Evolutionary conservation across 2,797 vertebrate genomes (phyloP), one percentile per base, ranked within the genome.

Genomic region (Halcyon leucocephala): DNA sequence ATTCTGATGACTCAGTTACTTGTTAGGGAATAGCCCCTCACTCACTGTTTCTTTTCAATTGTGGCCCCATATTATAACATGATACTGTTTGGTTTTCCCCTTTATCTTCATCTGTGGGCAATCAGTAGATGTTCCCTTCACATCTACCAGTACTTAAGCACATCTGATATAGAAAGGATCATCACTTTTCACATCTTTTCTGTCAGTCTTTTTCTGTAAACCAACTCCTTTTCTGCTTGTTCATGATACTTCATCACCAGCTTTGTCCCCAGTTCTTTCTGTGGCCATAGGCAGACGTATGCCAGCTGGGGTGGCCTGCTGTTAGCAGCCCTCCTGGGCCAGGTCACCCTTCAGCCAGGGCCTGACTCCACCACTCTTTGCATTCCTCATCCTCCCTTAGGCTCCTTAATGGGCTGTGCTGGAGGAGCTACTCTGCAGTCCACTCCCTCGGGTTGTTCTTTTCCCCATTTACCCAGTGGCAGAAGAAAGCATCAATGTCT

Each of bases 341-440:
- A 3, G 41, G 44, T 85, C 17, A 4, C 54, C 29, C 26, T 18
- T 19, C 2, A 39, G 21, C 54, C 78, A 35, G 42, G 31, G 42
- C 62, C 46, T 84, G 72, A 39, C 57, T 54, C 48, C 35, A 5
- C 14, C 3, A 8, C 41, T 31, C 69, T 58, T 49, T 14, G 37
- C 52, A 25, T 73, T 71, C 74, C 44, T 49, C 41, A 18, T 26
- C 37, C 46, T 72, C 17, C 5, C 39, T 41, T 12, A 4, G 12
- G n/a, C 62, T 61, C 46, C 2, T 6, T 1, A 0, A 0, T 5
- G 39, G 39, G 37, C 52, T 0, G 0, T 31, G 25, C 49, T 11
- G 41, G 69, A 15, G 71, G 11, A 73, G 46, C 29, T 8, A 5
- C 57, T 8, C 51, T 52, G n/a, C 65, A 41, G 28, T 10, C 39